Evolutionary conservation across 2,888 invertebrate species (phyloP).

Genomic region (Smittia aterrima): DNA sequence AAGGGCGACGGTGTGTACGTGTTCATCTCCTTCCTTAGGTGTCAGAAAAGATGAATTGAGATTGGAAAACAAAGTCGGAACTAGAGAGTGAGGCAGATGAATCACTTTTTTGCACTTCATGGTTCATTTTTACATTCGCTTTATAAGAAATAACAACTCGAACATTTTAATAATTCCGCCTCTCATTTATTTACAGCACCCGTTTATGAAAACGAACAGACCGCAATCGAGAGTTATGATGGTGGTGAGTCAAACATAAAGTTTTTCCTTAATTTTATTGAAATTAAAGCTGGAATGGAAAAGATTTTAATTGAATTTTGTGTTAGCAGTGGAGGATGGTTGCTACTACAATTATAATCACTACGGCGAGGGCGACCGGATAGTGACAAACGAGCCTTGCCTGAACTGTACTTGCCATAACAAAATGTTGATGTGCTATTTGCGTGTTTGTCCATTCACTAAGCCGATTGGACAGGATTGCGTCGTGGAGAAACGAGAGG

Average conservation of each 20-base stretch:
- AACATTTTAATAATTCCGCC: slow-evolving; percentile 22
- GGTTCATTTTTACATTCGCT: not conserved
- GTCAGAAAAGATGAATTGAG: slow-evolving; percentile 32
- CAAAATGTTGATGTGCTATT: slow-evolving; percentile 92
- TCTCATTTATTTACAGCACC: slow-evolving; percentile 34
- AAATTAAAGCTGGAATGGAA: not conserved
- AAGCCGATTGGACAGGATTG: slow-evolving; percentile 92
- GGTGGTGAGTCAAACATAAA: slow-evolving; percentile 30
- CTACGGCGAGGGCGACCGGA: slow-evolving; percentile 89
- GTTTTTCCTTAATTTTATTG: not conserved
- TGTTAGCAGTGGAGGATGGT: slow-evolving; percentile 55
- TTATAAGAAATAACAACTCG: not conserved
- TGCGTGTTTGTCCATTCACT: slow-evolving; percentile 89
- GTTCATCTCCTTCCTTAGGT: not conserved
- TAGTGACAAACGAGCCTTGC: slow-evolving; percentile 92
- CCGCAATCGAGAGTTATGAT: slow-evolving; percentile 39
- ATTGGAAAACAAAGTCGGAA: not conserved
- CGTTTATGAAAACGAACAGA: slow-evolving; percentile 39
- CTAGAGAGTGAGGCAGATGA: not conserved
- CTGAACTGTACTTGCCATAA: slow-evolving; percentile 94
- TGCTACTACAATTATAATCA: slow-evolving; percentile 94
- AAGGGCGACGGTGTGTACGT: not conserved
- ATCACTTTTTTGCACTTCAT: not conserved
- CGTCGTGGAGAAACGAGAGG: slow-evolving; percentile 82
- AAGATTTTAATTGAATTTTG: not conserved